phyloP scores from a whole-genome alignment of 2,113 vertebrate species.

The Bucco capensis region DNA sequence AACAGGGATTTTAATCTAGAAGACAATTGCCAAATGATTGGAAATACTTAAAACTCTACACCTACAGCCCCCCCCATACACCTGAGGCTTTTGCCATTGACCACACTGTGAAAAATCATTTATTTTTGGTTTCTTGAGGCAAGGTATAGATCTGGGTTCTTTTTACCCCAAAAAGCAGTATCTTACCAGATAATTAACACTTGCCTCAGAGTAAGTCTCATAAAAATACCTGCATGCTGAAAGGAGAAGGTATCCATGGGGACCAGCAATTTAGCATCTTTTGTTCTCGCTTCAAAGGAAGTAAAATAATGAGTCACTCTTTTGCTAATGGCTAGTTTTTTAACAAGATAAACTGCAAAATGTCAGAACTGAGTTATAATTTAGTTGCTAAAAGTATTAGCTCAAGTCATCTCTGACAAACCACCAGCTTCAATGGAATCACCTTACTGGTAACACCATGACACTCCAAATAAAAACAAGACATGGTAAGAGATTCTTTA shows the following conservation, averaged over 20 bases:
- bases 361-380: background rate
- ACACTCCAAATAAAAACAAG: background rate
- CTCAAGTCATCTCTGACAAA: background rate
- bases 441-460: background rate
- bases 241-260: slow-evolving; percentile 9
- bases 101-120: background rate
- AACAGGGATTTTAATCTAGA: background rate
- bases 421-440: background rate
- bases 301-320: background rate
- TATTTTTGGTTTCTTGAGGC: background rate
- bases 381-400: background rate
- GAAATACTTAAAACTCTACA: background rate
- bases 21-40: background rate
- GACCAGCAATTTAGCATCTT: background rate
- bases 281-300: background rate
- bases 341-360: background rate
- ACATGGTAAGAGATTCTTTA: background rate
- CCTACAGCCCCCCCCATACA: rapidly evolving
- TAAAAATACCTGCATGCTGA: background rate
- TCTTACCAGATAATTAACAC: background rate
- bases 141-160: background rate
- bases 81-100: background rate
- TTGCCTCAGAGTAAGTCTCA: background rate
- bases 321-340: background rate
- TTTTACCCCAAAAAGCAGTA: background rate